Percentiles rank a stretch among this genome's conserved stretches.
These are phyloP conservation scores for Lepidocolaptes lacrymiger DNA, from an alignment of 2,797 vertebrate species.

Conservation along the genomic window DNA sequence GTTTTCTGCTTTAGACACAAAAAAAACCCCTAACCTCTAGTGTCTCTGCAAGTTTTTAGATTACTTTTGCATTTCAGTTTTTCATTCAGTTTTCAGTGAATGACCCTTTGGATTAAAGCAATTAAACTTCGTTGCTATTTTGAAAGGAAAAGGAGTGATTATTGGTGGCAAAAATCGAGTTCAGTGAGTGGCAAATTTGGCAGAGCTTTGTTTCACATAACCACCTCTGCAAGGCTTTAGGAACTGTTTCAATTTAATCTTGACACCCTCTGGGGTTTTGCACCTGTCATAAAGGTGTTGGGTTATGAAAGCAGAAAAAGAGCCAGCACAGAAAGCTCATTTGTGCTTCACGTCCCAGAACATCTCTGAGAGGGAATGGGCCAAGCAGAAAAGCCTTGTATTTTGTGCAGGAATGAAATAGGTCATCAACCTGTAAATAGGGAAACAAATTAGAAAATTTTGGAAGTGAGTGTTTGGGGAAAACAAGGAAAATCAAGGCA, in stretches of 20 bases:
- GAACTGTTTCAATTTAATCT: conserved; percentile 44
- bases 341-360: not conserved
- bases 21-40: not conserved
- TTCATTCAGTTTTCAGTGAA: not conserved
- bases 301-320: conserved; percentile 50
- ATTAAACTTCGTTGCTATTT: not conserved
- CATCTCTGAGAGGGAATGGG: not conserved
- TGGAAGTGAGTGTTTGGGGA: not conserved
- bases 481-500: not conserved
- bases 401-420: not conserved
- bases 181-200: conserved; percentile 15
- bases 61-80: not conserved
- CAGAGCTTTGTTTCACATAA: not conserved
- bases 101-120: not conserved
- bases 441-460: not conserved
- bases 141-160: not conserved
- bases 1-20: not conserved
- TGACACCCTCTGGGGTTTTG: conserved; percentile 14
- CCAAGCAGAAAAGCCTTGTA: not conserved
- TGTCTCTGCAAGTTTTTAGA: not conserved
- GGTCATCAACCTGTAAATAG: not conserved
- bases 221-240: conserved; percentile 16
- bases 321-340: not conserved
- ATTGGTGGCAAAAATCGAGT: not conserved
- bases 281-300: conserved; percentile 36